A percentile compares a stretch with the other conserved stretches of the same genome.
phyloP scores from a whole-genome alignment of 2,113 vertebrate species.

The Coryphaenoides rupestris region DNA sequence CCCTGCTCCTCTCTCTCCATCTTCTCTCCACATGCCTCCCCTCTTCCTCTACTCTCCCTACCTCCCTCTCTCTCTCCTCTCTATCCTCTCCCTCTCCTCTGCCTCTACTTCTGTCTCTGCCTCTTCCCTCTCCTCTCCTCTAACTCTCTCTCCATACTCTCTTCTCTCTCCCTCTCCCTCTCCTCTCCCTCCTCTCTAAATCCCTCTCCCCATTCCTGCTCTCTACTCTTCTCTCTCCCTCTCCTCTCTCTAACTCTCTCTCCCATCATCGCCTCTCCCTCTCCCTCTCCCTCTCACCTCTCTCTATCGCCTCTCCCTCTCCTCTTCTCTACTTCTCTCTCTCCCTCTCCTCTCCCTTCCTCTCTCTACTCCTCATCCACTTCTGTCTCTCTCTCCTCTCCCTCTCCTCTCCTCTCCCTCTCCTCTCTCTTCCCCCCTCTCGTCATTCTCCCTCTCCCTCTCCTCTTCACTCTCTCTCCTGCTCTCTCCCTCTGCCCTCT shows the following conservation, averaged over 20 bases:
- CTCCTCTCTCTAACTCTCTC: background rate
- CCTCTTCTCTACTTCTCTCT: background rate
- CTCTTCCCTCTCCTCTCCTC: background rate
- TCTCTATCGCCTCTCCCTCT: background rate
- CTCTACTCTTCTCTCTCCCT: background rate
- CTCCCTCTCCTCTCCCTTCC: background rate
- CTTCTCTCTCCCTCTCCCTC: no score
- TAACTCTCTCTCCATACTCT: background rate
- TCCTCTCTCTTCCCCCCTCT: no score
- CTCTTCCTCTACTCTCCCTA: background rate
- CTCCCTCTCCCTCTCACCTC: background rate
- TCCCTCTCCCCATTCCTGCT: no score
- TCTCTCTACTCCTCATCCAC: constrained; percentile 2
- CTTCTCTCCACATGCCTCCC: background rate
- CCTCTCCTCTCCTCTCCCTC: no score
- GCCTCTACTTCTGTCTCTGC: background rate
- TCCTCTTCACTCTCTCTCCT: background rate
- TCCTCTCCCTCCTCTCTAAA: no score
- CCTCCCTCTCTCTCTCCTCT: background rate
- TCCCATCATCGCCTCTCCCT: background rate
- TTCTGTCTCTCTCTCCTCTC: constrained; percentile 7
- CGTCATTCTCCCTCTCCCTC: background rate
- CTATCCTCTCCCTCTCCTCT: background rate
- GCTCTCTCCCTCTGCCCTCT: background rate
- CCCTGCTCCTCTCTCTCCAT: background rate